Conservation (phyloP, 2,113 vertebrate genomes). For the Nibea albiflora region DNA sequence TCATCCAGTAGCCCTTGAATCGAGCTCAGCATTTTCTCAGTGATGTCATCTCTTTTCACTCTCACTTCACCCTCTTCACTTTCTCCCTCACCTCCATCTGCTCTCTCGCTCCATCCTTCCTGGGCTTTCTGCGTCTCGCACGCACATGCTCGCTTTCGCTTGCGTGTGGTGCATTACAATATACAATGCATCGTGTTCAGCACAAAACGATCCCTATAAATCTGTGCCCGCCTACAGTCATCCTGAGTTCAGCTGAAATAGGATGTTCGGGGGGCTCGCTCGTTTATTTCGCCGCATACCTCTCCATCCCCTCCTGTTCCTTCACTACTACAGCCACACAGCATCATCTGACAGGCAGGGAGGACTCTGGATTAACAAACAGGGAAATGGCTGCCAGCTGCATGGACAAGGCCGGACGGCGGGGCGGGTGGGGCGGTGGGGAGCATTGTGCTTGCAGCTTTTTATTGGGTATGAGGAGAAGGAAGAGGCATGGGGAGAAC, state of each 20-base stretch:
- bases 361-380: constrained; percentile 72
- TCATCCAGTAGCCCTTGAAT: constrained; percentile 74
- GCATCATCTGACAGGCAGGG: constrained; percentile 58
- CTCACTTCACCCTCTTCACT: constrained; percentile 55
- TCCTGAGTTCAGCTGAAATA: constrained; percentile 23
- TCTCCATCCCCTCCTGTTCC: constrained; percentile 10
- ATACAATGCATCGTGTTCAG: constrained; percentile 40
- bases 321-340: constrained; percentile 29
- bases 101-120: constrained; percentile 57
- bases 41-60: constrained; percentile 79
- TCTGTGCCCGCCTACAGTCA: constrained; percentile 39
- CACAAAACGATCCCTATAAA: constrained; percentile 50
- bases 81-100: constrained; percentile 69
- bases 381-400: constrained; percentile 73
- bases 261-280: constrained; percentile 10
- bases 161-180: constrained; percentile 55
- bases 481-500: constrained; percentile 40
- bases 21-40: constrained; percentile 80
- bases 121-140: constrained; percentile 52
- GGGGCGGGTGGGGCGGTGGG: too few species aligned
- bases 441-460: constrained; percentile 54
- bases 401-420: constrained; percentile 41
- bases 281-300: constrained; percentile 5
- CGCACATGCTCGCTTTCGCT: constrained; percentile 51
- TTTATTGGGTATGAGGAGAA: constrained; percentile 71